These are phyloP conservation scores for Puntigrus tetrazona DNA, from an alignment of 2,113 vertebrate genomes.

Conservation along the genomic window DNA sequence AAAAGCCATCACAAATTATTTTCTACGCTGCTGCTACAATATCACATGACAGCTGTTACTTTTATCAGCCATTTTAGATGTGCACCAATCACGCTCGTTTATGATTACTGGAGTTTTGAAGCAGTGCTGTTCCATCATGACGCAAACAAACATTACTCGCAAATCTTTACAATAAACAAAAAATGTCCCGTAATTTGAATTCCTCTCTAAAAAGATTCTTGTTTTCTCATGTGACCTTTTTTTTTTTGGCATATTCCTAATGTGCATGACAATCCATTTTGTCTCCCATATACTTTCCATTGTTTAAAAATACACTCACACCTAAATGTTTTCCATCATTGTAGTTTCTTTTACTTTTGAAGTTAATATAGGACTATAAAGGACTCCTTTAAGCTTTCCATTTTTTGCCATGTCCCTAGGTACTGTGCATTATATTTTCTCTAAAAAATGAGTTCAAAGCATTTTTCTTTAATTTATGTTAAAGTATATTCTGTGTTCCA, in stretches of 20 bases:
- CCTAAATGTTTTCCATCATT: neutral
- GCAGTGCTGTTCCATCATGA: neutral
- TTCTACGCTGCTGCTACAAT: neutral
- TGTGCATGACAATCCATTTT: neutral
- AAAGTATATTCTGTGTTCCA: neutral
- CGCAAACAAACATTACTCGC: neutral
- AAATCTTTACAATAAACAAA: neutral
- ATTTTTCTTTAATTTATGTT: neutral
- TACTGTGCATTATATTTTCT: neutral
- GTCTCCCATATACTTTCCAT: neutral
- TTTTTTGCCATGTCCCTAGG: neutral
- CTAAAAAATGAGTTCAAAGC: neutral
- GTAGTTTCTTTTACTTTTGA: neutral
- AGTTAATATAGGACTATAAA: too few species aligned
- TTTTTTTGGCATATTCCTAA: neutral
- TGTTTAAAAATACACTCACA: neutral
- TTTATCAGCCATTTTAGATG: neutral
- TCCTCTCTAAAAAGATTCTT: neutral
- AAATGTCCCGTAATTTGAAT: neutral
- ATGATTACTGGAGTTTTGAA: neutral
- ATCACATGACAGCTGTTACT: neutral
- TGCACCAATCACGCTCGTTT: neutral
- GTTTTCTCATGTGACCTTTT: neutral
- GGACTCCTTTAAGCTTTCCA: too few species aligned
- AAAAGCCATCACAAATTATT: neutral